phyloP scores from a whole-genome alignment of 2,113 vertebrate genomes.

The Ibidorhyncha struthersii region DNA sequence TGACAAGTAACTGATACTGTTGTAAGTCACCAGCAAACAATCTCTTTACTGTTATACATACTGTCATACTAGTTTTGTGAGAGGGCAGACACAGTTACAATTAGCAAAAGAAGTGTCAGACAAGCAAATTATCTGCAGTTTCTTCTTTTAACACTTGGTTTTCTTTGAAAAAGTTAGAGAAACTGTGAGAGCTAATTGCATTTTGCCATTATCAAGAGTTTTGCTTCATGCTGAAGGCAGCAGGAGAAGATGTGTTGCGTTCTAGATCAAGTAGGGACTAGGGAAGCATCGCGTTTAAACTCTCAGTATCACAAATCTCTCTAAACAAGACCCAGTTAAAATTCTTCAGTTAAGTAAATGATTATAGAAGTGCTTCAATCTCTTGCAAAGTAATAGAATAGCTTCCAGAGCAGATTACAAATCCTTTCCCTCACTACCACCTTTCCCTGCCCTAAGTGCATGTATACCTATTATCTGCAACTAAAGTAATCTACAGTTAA shows the following conservation, averaged over 20 bases:
- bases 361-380: not conserved
- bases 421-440: not conserved
- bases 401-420: not conserved
- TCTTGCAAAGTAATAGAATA: not conserved
- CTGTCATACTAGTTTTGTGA: not conserved
- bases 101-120: not conserved
- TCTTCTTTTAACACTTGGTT: slow-evolving; percentile 29
- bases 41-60: not conserved
- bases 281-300: not conserved
- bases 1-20: not conserved
- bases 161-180: slow-evolving; percentile 69
- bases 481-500: not conserved
- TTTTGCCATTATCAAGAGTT: slow-evolving; percentile 31
- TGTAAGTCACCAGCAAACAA: not conserved
- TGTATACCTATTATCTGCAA: not conserved
- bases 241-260: not conserved
- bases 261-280: not conserved
- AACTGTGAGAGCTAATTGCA: slow-evolving; percentile 77
- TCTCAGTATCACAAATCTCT: not conserved
- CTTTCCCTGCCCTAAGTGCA: not conserved
- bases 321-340: not conserved
- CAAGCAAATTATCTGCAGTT: slow-evolving; percentile 35
- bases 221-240: slow-evolving; percentile 72
- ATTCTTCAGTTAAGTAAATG: not conserved
- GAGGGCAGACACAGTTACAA: not conserved